Evolutionary conservation across 64 coral and sea anemone genomes (phyloP), one percentile per base, ranked within the genome.

Genomic region (Porites australiensis): DNA sequence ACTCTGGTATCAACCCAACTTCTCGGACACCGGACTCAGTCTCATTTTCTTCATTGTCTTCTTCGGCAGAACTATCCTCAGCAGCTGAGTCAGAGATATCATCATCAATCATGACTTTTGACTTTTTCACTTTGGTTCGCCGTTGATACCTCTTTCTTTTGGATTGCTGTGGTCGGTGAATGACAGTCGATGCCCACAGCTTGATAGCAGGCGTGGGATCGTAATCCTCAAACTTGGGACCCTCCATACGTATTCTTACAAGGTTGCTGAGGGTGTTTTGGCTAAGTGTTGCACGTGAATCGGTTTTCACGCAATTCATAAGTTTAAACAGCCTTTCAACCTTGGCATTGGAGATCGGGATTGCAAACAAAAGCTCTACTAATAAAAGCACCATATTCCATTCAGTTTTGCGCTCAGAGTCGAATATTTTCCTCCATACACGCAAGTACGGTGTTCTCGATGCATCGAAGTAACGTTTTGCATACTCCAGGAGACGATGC

Each of bases 271-370:
- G 64, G 72, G 89, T 91, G 52, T 60, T 51, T 48, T 95, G 51
- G 16, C 83, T 44, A 73, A 94, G 93, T 58, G 82, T 44, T 48
- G 93, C 88, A 16, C 75, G 82, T 45, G 80, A 89, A 86, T 95
- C 86, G 15, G 87, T 89, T 72, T 95, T 95, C 3, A 95, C 61
- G 52, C 88, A 47, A 48, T 90, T 95, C 93, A 95, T 95, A 13
- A 95, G 81, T 3, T 81, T 90, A 79, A 95, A 90, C 27, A 95
- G 23, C 57, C 88, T 77, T 69, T 95, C 93, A n/a, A 90, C 88
- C 72, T 94, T 94, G 2, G 84, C 91, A 62, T 88, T 93, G 27
- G 86, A 89, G 9, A 95, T 91, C 59, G 83, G 75, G 23, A 90
- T 90, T 37, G 88, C 79, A 60, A 95, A 87, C n/a, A 95, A 50